A percentile compares a stretch with the other conserved stretches of the same genome.
These are phyloP conservation scores for Amblyteles armatorius DNA, from an alignment of 2,888 invertebrate species.

Conservation along the genomic window DNA sequence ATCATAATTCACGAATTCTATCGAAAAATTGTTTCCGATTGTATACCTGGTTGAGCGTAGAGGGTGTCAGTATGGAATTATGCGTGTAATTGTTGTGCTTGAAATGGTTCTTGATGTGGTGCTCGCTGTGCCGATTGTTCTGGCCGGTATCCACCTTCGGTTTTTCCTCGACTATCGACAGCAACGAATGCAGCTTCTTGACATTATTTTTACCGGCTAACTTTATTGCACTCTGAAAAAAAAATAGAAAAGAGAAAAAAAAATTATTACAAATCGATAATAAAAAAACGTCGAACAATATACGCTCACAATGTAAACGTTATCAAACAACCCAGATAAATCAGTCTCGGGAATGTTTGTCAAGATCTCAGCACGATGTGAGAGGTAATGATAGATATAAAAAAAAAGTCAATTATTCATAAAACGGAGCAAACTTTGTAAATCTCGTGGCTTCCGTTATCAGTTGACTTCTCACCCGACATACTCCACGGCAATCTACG, in stretches of 20 bases:
- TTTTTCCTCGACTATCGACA: conserved; percentile 86
- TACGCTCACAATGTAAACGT: not conserved
- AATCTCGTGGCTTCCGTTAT: conserved; percentile 27
- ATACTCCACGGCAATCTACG: conserved; percentile 29
- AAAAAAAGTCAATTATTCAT: conserved; percentile 29
- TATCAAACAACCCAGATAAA: conserved; percentile 4
- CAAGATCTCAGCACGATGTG: conserved; percentile 20
- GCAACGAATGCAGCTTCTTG: conserved; percentile 86
- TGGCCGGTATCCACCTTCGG: conserved; percentile 87
- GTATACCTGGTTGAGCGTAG: conserved; percentile 83
- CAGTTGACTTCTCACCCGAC: conserved; percentile 29
- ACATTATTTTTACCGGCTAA: conserved; percentile 87
- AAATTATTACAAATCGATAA: conserved; percentile 19
- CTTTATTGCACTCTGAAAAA: conserved; percentile 86
- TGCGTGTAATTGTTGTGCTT: conserved; percentile 84
- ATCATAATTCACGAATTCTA: not conserved
- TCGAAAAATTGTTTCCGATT: not conserved
- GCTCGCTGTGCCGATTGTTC: conserved; percentile 85
- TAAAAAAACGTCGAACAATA: conserved; percentile 4
- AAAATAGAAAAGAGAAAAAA: conserved; percentile 38
- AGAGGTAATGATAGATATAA: conserved; percentile 25
- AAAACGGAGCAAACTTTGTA: conserved; percentile 24
- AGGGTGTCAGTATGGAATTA: conserved; percentile 84
- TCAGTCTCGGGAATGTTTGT: conserved; percentile 6
- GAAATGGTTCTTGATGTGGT: conserved; percentile 83